A percentile compares a stretch with the other conserved stretches of the same genome.
phyloP scores from a whole-genome alignment of 2,797 vertebrate genomes.

The Zonotrichia albicollis region DNA sequence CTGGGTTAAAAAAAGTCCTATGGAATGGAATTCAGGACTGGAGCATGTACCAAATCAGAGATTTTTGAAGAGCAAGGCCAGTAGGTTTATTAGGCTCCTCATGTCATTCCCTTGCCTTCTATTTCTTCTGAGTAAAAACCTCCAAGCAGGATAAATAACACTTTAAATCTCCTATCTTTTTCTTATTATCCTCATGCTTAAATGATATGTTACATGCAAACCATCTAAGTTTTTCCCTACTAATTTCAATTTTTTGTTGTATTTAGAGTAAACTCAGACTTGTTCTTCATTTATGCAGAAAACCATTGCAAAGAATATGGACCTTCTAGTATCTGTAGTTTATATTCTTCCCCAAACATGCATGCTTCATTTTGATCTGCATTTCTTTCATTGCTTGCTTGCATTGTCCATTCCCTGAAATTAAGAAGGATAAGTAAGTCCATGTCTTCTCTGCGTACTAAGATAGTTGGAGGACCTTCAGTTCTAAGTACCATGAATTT shows the following conservation, averaged over 20 bases:
- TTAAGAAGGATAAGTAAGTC: conserved; percentile 41
- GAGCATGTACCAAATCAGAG: neutral
- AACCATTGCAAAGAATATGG: conserved; percentile 82
- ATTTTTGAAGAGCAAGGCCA: neutral
- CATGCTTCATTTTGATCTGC: conserved; percentile 76
- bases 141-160: conserved; percentile 8
- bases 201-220: conserved; percentile 81
- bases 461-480: conserved; percentile 55
- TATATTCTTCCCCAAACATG: conserved; percentile 77
- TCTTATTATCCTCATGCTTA: conserved; percentile 84
- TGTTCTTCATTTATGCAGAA: conserved; percentile 15
- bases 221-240: conserved; percentile 59
- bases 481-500: conserved; percentile 31
- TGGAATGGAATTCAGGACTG: neutral
- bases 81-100: neutral
- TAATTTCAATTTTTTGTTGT: conserved; percentile 61
- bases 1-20: neutral
- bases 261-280: conserved; percentile 31
- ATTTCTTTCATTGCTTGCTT: conserved; percentile 80
- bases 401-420: conserved; percentile 78
- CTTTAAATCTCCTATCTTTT: conserved; percentile 27
- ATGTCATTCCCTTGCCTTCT: neutral
- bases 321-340: conserved; percentile 77
- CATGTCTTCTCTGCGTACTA: neutral
- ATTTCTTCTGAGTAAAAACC: conserved; percentile 37